phyloP scores from a whole-genome alignment of 2,888 invertebrate genomes.

The Halocaridina rubra region DNA sequence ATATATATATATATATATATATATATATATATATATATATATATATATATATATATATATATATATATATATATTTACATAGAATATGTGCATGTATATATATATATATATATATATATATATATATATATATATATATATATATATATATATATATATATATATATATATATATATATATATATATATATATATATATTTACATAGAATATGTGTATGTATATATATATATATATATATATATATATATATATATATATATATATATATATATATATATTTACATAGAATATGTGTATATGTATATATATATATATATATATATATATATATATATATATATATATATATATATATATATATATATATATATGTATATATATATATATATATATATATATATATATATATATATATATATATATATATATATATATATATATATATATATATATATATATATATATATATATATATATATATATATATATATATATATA shows the following conservation, averaged over 20 bases:
- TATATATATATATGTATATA: background rate
- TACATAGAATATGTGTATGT: background rate
- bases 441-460: background rate
- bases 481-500: background rate
- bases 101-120: slow-evolving; percentile 8
- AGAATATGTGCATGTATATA: too few species aligned
- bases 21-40: too few species aligned
- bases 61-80: too few species aligned
- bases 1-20: too few species aligned
- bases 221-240: background rate
- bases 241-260: too few species aligned
- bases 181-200: background rate
- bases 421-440: background rate
- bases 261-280: too few species aligned
- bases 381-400: slow-evolving; percentile 6
- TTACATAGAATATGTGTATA: background rate
- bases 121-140: slow-evolving; percentile 8
- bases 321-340: background rate
- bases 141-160: slow-evolving; percentile 8
- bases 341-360: background rate
- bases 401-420: slow-evolving; percentile 5
- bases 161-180: slow-evolving; percentile 8
- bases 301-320: background rate
- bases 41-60: too few species aligned
- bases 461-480: background rate